phyloP scores from a whole-genome alignment of 1,140 invertebrate species.

The Lordiphosa collinella region DNA sequence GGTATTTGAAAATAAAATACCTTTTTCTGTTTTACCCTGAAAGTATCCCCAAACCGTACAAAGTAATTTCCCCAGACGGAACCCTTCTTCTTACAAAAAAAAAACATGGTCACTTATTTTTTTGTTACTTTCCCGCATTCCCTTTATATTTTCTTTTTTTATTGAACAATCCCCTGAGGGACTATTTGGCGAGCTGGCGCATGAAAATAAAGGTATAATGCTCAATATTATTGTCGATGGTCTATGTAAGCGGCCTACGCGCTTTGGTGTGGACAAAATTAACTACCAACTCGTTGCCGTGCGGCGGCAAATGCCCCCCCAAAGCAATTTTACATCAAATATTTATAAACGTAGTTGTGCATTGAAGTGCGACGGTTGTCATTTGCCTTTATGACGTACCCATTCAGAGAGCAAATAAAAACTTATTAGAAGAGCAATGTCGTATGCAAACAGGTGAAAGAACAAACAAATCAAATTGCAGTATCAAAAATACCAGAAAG shows the following conservation, averaged over 20 bases:
- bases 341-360: constrained; percentile 72
- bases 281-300: constrained; percentile 57
- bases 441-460: too few relatives aligned
- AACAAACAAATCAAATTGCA: too few relatives aligned
- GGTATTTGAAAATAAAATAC: constrained; percentile 60
- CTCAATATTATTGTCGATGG: constrained; percentile 67
- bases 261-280: constrained; percentile 54
- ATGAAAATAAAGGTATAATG: constrained; percentile 77
- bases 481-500: too few relatives aligned
- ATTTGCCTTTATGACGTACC: constrained; percentile 20
- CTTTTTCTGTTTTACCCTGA: constrained; percentile 26
- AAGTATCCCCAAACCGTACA: constrained; percentile 23
- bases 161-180: constrained; percentile 66
- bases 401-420: too few relatives aligned
- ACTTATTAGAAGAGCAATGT: too few relatives aligned
- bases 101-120: constrained; percentile 46
- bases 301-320: constrained; percentile 45
- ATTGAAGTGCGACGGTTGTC: constrained; percentile 60
- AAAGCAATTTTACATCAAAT: constrained; percentile 74
- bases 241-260: constrained; percentile 22
- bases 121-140: constrained; percentile 24
- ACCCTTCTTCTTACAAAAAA: constrained; percentile 50
- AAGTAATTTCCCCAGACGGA: constrained; percentile 74
- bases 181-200: constrained; percentile 61
- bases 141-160: constrained; percentile 47